A percentile compares a stretch with the other conserved stretches of the same genome.
Conservation (phyloP, 2,888 invertebrate species). For the Hybos culiciformis region DNA sequence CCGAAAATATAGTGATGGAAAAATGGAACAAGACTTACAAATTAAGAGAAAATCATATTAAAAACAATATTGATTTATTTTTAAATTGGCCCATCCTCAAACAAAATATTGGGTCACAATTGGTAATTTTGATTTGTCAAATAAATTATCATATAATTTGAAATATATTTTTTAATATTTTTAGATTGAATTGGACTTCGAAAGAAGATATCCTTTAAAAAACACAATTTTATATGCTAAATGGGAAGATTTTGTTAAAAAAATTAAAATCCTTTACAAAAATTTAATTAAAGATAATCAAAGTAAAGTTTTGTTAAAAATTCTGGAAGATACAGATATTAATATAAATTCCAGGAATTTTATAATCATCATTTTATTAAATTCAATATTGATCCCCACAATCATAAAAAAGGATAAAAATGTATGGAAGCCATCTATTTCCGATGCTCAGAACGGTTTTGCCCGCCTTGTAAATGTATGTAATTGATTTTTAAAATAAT, state of each 20-base stretch:
- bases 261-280: background rate
- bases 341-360: background rate
- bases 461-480: background rate
- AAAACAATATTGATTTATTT: background rate
- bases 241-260: background rate
- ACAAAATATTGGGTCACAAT: no score
- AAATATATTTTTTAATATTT: no score
- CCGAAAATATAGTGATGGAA: background rate
- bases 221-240: no score
- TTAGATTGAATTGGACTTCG: no score
- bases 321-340: background rate
- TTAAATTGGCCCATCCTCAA: background rate
- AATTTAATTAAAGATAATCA: background rate
- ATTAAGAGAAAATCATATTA: background rate
- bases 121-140: no score
- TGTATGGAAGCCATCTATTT: conserved; percentile 3
- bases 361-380: background rate
- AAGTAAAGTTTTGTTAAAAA: background rate
- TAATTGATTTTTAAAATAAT: background rate
- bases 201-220: no score
- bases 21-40: background rate
- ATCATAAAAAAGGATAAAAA: background rate
- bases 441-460: background rate
- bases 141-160: no score
- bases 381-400: background rate